phyloP scores from a whole-genome alignment of 2,113 vertebrate species.

The Corythoichthys haematopterus region DNA sequence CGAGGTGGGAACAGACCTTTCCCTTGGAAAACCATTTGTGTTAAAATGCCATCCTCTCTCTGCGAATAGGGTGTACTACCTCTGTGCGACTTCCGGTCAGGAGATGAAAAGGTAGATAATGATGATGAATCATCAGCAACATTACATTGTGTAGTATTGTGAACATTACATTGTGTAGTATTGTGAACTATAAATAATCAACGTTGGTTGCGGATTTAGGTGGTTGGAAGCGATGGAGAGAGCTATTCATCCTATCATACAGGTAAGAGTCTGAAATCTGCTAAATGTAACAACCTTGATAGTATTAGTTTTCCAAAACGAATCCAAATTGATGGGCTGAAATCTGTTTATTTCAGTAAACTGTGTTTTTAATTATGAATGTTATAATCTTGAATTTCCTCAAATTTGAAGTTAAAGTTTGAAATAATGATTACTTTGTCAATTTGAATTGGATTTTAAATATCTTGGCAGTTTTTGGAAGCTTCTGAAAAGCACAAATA shows the following conservation, averaged over 20 bases:
- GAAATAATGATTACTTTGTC: too few relatives aligned
- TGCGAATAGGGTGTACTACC: constrained; percentile 75
- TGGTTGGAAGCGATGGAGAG: constrained; percentile 86
- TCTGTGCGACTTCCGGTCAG: constrained; percentile 85
- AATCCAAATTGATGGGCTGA: too few relatives aligned
- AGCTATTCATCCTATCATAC: constrained; percentile 78
- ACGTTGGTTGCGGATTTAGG: constrained; percentile 54
- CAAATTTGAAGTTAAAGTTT: too few relatives aligned
- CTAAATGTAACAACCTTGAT: neutral
- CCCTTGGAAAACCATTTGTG: constrained; percentile 86
- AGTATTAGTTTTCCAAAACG: too few relatives aligned
- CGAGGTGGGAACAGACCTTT: constrained; percentile 75
- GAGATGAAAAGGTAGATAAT: constrained; percentile 85
- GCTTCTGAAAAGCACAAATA: too few relatives aligned
- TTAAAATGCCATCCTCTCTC: constrained; percentile 80
- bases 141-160: neutral
- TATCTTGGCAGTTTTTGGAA: too few relatives aligned
- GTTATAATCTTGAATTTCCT: too few relatives aligned
- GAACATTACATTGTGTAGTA: neutral
- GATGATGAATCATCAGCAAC: too few relatives aligned
- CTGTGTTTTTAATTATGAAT: too few relatives aligned
- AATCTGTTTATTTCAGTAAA: too few relatives aligned
- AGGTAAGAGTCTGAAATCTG: constrained; percentile 64
- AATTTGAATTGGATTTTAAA: too few relatives aligned
- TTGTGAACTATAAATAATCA: too few relatives aligned